Evolutionary conservation across 2,797 vertebrate species (phyloP), one percentile per base, ranked within the genome.

Genomic region (Glossophaga mutica): DNA sequence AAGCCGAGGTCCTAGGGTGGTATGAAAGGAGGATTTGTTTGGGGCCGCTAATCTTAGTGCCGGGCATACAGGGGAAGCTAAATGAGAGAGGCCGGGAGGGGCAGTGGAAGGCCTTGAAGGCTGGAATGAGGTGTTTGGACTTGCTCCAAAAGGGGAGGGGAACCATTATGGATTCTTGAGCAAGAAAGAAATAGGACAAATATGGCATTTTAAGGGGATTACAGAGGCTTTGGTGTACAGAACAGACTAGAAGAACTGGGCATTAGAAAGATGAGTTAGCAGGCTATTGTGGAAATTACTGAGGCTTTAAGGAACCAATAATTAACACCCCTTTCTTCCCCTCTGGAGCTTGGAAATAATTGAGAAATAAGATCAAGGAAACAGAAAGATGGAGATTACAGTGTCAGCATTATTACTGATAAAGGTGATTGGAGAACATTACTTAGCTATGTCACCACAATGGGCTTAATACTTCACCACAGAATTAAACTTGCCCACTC

Each of bases 281-380:
- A 88, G 32, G 21, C 62, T 86, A 1, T 91, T 85, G 73, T 93
- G 67, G 94, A 92, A 92, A 87, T 88, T 73, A 71, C 50, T 86
- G 52, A 93, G 21, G 7, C 71, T 85, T 88, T 91, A 84, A 89
- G 52, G 46, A 42, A 46, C 65, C 50, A 50, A 24, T 86, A 81
- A 90, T 89, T 95, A 96, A 78, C 37, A 50, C 10, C 1, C 24
- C 5, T 90, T 91, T 87, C 71, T 91, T 85, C 76, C 78, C 77
- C 46, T 93, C 70, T 76, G 89, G 55, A 85, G n/a, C 67, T 84
- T 73, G 32, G 87, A 91, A 90, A 90, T 95, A 79, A 91, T 32
- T 83, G 79, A 96, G 82, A 95, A 70, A 57, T 81, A 73, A 94
- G 78, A 96, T 93, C 73, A 94, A 97, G 46, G 89, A 83, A 89